Evolutionary conservation across 2,888 invertebrate genomes (phyloP).

Genomic region (Andrena minutula): DNA sequence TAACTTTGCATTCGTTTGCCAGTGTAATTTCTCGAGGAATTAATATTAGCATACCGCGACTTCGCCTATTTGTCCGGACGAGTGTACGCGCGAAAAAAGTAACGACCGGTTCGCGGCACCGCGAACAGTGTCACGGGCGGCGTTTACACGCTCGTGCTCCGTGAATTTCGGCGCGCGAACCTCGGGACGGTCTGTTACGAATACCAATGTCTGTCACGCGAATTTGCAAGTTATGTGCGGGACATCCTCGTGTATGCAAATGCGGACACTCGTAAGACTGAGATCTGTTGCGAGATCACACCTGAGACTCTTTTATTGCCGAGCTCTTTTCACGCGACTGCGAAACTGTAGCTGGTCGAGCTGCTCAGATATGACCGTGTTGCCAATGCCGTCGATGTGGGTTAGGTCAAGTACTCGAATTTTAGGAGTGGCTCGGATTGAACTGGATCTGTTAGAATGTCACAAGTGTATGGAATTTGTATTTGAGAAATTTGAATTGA

Average conservation of each 20-base stretch:
- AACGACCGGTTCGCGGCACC: slow-evolving; percentile 38
- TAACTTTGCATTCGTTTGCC: slow-evolving; percentile 74
- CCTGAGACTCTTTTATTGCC: too few relatives aligned
- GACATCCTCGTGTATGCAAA: slow-evolving; percentile 23
- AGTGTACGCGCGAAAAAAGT: slow-evolving; percentile 25
- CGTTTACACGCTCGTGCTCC: slow-evolving; percentile 1
- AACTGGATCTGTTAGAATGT: background rate
- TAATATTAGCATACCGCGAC: slow-evolving; percentile 56
- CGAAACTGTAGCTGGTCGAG: too few relatives aligned
- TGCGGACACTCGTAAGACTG: slow-evolving; percentile 11
- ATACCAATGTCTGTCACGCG: slow-evolving; percentile 30
- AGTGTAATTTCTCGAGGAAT: slow-evolving; percentile 57
- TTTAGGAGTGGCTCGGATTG: background rate
- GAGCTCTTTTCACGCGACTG: too few relatives aligned
- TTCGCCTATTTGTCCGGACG: slow-evolving; percentile 50
- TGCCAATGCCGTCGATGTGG: too few relatives aligned
- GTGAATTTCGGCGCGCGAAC: slow-evolving; percentile 26
- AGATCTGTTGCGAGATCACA: background rate
- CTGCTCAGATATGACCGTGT: too few relatives aligned
- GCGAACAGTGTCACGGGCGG: slow-evolving; percentile 3
- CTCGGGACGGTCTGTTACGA: slow-evolving; percentile 5
- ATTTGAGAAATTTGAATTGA: too few relatives aligned
- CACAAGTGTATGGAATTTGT: too few relatives aligned
- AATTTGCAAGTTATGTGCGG: slow-evolving; percentile 15
- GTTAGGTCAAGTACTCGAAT: too few relatives aligned